Percentiles rank a stretch among this genome's conserved stretches.
These are phyloP conservation scores for Perizoma affinitatum DNA, from an alignment of 2,888 invertebrate species.

Conservation along the genomic window DNA sequence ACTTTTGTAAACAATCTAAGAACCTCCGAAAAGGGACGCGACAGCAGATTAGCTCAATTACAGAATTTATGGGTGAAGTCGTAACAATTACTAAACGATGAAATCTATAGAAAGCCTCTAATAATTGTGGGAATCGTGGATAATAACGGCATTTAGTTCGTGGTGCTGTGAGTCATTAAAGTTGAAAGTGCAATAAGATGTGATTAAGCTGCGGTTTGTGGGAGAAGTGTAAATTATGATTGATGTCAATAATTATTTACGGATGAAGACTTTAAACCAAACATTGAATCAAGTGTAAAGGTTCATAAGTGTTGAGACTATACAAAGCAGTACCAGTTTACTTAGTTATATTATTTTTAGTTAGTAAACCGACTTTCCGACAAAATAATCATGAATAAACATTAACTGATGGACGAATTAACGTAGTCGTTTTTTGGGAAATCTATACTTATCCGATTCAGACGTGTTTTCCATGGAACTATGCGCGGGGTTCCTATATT, in stretches of 20 bases:
- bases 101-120: conserved; percentile 23
- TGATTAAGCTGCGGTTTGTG: conserved; percentile 21
- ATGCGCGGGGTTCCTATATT: too few relatives aligned
- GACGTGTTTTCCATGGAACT: too few relatives aligned
- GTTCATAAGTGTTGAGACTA: too few relatives aligned
- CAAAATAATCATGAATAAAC: too few relatives aligned
- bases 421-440: too few relatives aligned
- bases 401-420: too few relatives aligned
- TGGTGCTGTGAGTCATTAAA: conserved; percentile 17
- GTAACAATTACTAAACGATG: conserved; percentile 12
- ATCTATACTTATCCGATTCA: too few relatives aligned
- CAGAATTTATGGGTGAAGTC: conserved; percentile 6
- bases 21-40: neutral
- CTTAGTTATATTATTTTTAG: too few relatives aligned
- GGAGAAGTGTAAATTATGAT: conserved; percentile 6
- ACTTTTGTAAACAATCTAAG: conserved; percentile 9
- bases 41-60: conserved; percentile 18
- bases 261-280: too few relatives aligned
- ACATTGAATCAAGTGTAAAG: too few relatives aligned
- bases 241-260: neutral
- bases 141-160: conserved; percentile 25
- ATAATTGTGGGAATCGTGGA: conserved; percentile 21
- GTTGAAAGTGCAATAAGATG: conserved; percentile 23
- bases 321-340: too few relatives aligned
- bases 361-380: too few relatives aligned